These are phyloP conservation scores for Trichogramma pretiosum DNA, from an alignment of 1,140 invertebrate genomes.

Conservation along the genomic window DNA sequence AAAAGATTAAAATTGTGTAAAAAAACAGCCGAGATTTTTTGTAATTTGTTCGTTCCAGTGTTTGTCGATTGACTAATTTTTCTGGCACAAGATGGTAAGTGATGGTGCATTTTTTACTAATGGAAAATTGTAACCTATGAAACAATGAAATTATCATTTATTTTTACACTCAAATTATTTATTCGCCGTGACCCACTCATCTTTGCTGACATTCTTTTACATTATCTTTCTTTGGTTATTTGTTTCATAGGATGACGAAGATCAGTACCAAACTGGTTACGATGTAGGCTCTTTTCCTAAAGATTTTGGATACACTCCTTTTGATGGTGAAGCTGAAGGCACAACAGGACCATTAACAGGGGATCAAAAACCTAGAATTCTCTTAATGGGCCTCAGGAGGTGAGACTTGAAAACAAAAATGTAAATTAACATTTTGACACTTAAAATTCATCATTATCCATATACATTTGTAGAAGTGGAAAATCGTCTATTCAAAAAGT, in stretches of 20 bases:
- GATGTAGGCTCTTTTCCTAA: slow-evolving; percentile 81
- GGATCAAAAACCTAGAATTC: slow-evolving; percentile 82
- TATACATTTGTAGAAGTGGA: slow-evolving; percentile 68
- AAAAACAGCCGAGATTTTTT: too few species aligned
- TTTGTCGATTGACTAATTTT: too few species aligned
- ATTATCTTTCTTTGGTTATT: not conserved
- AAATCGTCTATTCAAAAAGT: slow-evolving; percentile 99
- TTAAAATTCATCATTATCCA: slow-evolving; percentile 2
- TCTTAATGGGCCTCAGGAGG: slow-evolving; percentile 92
- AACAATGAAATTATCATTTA: too few species aligned
- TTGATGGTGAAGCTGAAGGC: slow-evolving; percentile 65
- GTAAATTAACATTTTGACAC: slow-evolving; percentile 4
- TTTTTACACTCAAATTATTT: too few species aligned
- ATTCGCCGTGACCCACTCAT: too few species aligned
- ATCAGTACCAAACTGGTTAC: slow-evolving; percentile 46
- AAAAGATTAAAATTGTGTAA: too few species aligned
- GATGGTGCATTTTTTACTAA: too few species aligned
- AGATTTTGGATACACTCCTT: slow-evolving; percentile 84
- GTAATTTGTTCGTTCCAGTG: too few species aligned
- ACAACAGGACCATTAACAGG: slow-evolving; percentile 50
- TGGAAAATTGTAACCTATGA: too few species aligned
- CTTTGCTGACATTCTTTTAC: too few species aligned
- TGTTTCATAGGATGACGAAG: slow-evolving; percentile 38
- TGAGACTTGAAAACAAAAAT: slow-evolving; percentile 33
- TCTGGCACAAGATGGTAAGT: too few species aligned